These are phyloP conservation scores for Gobionotothen gibberifrons DNA, from an alignment of 2,797 vertebrate genomes.

Conservation along the genomic window DNA sequence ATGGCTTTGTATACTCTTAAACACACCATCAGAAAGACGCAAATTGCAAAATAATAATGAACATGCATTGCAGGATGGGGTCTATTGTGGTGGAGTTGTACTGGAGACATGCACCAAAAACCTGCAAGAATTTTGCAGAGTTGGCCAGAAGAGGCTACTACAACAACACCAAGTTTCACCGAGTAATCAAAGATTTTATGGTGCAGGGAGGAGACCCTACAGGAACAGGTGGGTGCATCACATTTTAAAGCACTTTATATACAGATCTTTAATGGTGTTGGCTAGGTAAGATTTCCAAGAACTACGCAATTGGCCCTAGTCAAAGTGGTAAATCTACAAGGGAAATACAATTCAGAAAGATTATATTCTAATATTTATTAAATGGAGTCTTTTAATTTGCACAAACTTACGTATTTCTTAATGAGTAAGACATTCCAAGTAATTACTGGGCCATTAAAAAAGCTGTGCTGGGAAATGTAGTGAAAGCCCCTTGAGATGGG, in stretches of 20 bases:
- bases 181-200: slow-evolving; percentile 97
- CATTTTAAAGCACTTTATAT: not conserved
- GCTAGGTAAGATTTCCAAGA: not conserved
- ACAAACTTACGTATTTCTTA: not conserved
- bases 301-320: not conserved
- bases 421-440: not conserved
- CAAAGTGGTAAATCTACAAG: not conserved
- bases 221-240: slow-evolving; percentile 85
- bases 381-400: not conserved
- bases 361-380: not conserved
- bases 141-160: slow-evolving; percentile 92
- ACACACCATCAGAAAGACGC: too few relatives aligned
- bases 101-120: slow-evolving; percentile 93
- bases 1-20: not conserved
- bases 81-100: slow-evolving; percentile 90
- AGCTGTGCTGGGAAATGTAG: not conserved
- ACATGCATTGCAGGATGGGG: slow-evolving; percentile 87
- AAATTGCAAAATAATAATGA: not conserved
- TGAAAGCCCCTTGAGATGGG: too few relatives aligned
- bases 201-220: slow-evolving; percentile 94
- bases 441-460: not conserved
- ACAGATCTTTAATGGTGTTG: not conserved
- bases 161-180: slow-evolving; percentile 94
- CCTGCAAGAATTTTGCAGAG: slow-evolving; percentile 95
- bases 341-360: not conserved